Conservation (phyloP, 2,113 vertebrate genomes). For the Macaca fascicularis region DNA sequence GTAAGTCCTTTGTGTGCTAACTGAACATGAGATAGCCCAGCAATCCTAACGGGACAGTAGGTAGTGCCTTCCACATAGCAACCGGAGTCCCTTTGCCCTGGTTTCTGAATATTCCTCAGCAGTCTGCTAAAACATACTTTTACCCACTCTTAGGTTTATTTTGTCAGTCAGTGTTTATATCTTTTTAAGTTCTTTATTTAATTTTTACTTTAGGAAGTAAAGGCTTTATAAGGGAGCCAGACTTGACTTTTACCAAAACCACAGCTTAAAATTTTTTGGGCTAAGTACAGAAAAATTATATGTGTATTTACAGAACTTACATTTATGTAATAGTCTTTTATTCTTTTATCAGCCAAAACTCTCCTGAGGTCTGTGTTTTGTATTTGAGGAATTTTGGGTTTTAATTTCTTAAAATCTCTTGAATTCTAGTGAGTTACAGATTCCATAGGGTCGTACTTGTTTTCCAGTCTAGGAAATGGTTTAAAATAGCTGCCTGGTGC, state of each 20-base stretch:
- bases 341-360: background rate
- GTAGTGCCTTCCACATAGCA: background rate
- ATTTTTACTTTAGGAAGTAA: constrained; percentile 6
- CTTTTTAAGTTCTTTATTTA: background rate
- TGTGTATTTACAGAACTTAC: background rate
- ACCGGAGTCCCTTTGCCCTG: background rate
- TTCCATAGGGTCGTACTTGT: background rate
- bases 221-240: background rate
- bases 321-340: background rate
- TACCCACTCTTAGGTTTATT: background rate
- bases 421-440: background rate
- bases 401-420: background rate
- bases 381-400: background rate
- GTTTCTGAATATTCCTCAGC: background rate
- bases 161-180: background rate
- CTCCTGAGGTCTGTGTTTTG: background rate
- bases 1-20: background rate
- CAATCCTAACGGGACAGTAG: accelerated
- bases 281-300: background rate
- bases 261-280: constrained; percentile 22
- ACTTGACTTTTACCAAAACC: background rate
- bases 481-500: constrained; percentile 50
- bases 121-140: background rate
- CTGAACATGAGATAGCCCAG: background rate
- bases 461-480: background rate